Evolutionary conservation across 2,797 vertebrate species (phyloP).

Genomic region (Anolis apletophallus): DNA sequence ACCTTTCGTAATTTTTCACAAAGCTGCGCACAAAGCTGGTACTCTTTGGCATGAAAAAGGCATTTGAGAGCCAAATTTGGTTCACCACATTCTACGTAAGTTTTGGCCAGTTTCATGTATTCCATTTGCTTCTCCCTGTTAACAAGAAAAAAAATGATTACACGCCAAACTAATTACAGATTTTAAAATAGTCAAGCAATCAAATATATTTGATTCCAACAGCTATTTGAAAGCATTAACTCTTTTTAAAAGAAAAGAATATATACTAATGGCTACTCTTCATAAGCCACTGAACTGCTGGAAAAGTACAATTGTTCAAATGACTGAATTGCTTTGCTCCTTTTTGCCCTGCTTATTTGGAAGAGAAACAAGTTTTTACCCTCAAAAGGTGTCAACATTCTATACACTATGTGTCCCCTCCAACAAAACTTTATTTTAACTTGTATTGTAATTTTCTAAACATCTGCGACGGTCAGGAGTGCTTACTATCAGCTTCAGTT

Average conservation of each 20-base stretch:
- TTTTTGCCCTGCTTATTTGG: no score
- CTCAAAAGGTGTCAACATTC: no score
- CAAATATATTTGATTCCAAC: background rate
- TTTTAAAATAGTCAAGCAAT: background rate
- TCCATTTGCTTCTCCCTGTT: slow-evolving; percentile 81
- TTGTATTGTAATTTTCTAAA: no score
- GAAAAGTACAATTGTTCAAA: no score
- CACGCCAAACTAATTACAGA: background rate
- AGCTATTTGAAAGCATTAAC: background rate
- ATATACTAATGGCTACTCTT: background rate
- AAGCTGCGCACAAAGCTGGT: slow-evolving; percentile 79
- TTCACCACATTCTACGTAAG: slow-evolving; percentile 81
- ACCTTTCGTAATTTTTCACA: slow-evolving; percentile 83
- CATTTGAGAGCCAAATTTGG: slow-evolving; percentile 82
- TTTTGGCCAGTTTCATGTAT: slow-evolving; percentile 81
- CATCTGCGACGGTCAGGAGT: no score
- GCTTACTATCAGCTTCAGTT: no score
- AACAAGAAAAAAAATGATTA: slow-evolving; percentile 39
- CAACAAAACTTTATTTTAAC: no score
- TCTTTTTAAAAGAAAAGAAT: background rate
- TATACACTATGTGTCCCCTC: no score
- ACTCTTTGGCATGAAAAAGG: slow-evolving; percentile 80
- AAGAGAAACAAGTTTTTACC: no score
- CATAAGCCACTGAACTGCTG: no score
- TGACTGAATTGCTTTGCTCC: no score